Evolutionary conservation across 2,888 invertebrate species (phyloP).

Genomic region (Scelioninae gen. 1): DNA sequence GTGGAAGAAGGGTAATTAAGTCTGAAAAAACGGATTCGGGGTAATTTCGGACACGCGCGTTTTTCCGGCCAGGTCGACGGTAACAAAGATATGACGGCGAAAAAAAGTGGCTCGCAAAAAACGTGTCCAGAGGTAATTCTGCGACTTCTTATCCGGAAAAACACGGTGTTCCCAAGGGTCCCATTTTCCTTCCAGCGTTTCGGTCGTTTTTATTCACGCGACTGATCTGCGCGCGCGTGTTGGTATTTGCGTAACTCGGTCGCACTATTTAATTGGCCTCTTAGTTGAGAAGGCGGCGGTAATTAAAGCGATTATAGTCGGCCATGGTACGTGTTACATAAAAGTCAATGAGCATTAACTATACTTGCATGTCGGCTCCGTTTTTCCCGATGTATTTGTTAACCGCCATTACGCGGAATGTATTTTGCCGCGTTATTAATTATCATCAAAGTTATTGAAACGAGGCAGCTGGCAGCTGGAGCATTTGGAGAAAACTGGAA

Average conservation of each 20-base stretch:
- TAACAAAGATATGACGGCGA: no score
- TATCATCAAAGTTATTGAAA: constrained; percentile 44
- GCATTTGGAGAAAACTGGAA: constrained; percentile 18
- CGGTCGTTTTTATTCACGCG: constrained; percentile 53
- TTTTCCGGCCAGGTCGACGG: no score
- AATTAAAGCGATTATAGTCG: constrained; percentile 78
- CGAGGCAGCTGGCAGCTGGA: background rate
- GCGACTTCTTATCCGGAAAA: no score
- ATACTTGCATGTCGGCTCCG: constrained; percentile 24
- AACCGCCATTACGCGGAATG: constrained; percentile 19
- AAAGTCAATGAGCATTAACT: constrained; percentile 62
- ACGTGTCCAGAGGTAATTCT: no score
- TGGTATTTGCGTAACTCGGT: constrained; percentile 67
- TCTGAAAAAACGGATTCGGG: no score
- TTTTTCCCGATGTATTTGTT: constrained; percentile 29
- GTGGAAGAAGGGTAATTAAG: no score
- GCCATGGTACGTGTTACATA: constrained; percentile 51
- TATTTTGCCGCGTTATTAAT: constrained; percentile 43
- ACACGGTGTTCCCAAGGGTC: constrained; percentile 11
- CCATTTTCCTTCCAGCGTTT: constrained; percentile 33
- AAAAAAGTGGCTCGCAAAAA: no score
- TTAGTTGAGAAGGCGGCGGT: constrained; percentile 75
- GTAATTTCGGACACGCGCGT: no score
- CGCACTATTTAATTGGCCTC: constrained; percentile 77
- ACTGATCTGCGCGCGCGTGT: constrained; percentile 26